Percentiles rank a stretch among this genome's conserved stretches.
phyloP scores from a whole-genome alignment of 2,888 invertebrate species.

The Conistra vaccinii region DNA sequence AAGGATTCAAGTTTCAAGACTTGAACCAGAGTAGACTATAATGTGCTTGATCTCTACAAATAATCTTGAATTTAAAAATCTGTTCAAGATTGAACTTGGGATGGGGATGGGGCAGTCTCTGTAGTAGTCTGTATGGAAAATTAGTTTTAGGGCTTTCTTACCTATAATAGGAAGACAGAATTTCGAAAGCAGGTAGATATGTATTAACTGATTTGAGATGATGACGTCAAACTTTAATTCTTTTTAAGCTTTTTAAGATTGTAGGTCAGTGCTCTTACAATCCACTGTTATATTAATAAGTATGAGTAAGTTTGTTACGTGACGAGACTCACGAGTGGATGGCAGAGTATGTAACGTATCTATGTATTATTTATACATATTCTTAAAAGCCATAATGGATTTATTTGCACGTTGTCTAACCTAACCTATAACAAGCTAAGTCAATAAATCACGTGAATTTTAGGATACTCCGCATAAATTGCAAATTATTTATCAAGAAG shows the following conservation, averaged over 20 bases:
- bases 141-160: not conserved
- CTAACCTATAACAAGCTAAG: not conserved
- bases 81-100: not conserved
- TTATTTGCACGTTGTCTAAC: slow-evolving; percentile 37
- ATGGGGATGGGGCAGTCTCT: not conserved
- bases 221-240: not conserved
- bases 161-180: not conserved
- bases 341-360: not conserved
- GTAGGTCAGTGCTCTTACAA: slow-evolving; percentile 50
- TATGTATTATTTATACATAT: not conserved
- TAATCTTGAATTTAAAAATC: not conserved
- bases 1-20: not conserved
- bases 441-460: slow-evolving; percentile 18
- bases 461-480: not conserved
- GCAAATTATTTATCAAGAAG: slow-evolving; percentile 28
- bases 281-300: slow-evolving; percentile 33
- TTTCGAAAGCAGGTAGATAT: too few relatives aligned
- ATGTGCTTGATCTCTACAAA: not conserved
- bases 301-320: slow-evolving; percentile 53
- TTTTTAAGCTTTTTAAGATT: not conserved
- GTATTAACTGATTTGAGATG: not conserved
- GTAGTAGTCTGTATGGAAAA: not conserved
- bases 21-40: too few relatives aligned
- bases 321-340: slow-evolving; percentile 33
- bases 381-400: slow-evolving; percentile 3